phyloP scores from a whole-genome alignment of 2,113 vertebrate species.

The Caretta caretta region DNA sequence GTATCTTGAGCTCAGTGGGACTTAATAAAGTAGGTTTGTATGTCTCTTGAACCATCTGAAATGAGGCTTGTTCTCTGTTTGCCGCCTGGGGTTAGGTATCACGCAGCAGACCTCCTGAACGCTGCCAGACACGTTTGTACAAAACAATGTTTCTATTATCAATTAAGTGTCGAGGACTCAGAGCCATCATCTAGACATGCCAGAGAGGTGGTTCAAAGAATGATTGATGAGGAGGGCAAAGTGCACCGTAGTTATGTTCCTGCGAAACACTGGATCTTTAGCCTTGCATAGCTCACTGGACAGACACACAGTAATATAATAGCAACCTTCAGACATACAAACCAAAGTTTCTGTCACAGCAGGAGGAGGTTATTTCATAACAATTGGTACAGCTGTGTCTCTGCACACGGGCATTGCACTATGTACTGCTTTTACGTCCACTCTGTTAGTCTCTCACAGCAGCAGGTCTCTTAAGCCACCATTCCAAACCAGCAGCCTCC shows the following conservation, averaged over 20 bases:
- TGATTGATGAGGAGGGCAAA: neutral
- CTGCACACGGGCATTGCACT: neutral
- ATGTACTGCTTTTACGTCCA: neutral
- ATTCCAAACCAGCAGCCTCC: neutral
- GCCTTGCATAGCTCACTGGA: neutral
- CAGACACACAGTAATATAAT: neutral
- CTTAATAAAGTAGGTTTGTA: neutral
- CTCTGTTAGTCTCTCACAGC: neutral
- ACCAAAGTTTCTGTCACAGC: neutral
- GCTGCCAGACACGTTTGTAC: neutral
- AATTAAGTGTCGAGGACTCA: conserved; percentile 19
- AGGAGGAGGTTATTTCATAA: neutral
- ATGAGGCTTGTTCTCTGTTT: neutral
- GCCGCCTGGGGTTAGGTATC: neutral
- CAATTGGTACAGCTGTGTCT: neutral
- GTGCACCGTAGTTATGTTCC: neutral
- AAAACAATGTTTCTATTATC: neutral
- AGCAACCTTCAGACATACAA: neutral
- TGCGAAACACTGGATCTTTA: neutral
- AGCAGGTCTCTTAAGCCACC: conserved; percentile 3
- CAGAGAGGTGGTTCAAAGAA: conserved; percentile 26
- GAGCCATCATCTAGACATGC: neutral
- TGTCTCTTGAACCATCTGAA: neutral
- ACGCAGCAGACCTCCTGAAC: neutral
- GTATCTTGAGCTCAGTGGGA: neutral